A percentile compares a stretch with the other conserved stretches of the same genome.
Evolutionary conservation across 2,888 invertebrate species (phyloP).

Genomic region (Thelaira solivaga): DNA sequence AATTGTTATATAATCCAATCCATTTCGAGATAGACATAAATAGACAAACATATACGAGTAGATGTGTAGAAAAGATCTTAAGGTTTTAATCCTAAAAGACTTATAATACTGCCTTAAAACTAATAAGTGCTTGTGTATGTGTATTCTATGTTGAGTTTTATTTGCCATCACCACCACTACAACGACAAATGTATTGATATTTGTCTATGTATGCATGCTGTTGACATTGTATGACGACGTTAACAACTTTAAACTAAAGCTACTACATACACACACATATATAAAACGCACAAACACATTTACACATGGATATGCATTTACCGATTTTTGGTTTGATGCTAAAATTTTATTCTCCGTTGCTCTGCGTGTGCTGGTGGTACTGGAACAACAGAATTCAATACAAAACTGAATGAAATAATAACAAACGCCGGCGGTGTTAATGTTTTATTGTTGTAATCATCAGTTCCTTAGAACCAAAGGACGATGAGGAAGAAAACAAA

Average conservation of each 20-base stretch:
- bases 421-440: slow-evolving; percentile 58
- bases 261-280: slow-evolving; percentile 26
- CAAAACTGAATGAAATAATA: slow-evolving; percentile 43
- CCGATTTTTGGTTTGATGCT: slow-evolving; percentile 9
- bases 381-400: slow-evolving; percentile 18
- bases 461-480: slow-evolving; percentile 27
- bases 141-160: slow-evolving; percentile 35
- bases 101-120: background rate
- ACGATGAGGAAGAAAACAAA: slow-evolving; percentile 20
- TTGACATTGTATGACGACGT: slow-evolving; percentile 58
- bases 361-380: slow-evolving; percentile 43
- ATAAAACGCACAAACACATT: no score
- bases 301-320: no score
- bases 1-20: no score
- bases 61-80: no score
- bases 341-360: background rate
- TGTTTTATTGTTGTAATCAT: slow-evolving; percentile 48
- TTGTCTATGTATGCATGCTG: slow-evolving; percentile 48
- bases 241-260: slow-evolving; percentile 46
- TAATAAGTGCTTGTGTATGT: background rate
- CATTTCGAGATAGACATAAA: no score
- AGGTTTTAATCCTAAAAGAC: no score
- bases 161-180: slow-evolving; percentile 2
- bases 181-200: slow-evolving; percentile 46
- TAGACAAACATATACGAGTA: no score